Conservation (phyloP, 2,113 vertebrate species). For the Perognathus longimembris region DNA sequence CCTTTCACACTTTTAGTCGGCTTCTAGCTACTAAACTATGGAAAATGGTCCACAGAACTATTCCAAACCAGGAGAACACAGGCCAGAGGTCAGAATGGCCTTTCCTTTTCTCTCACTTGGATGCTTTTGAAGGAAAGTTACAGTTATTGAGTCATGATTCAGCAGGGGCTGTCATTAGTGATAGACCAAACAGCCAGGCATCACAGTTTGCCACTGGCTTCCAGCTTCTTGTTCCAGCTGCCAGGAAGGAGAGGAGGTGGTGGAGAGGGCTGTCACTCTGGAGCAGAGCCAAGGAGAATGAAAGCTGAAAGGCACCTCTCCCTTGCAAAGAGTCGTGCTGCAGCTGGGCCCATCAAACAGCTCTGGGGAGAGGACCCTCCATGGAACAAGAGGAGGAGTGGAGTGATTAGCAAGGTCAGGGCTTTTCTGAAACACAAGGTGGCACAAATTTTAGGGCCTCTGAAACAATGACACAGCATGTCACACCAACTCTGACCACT, state of each 20-base stretch:
- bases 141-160: conserved; percentile 51
- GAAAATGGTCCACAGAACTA: neutral
- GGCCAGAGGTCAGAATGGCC: neutral
- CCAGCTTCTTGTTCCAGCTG: conserved; percentile 67
- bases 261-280: neutral
- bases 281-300: conserved; percentile 23
- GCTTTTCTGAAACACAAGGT: neutral
- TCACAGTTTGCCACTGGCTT: conserved; percentile 57
- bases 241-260: neutral
- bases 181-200: conserved; percentile 37
- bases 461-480: neutral
- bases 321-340: conserved; percentile 1
- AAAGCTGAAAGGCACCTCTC: conserved; percentile 12
- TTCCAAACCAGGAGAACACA: neutral
- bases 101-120: conserved; percentile 16
- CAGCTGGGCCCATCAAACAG: neutral
- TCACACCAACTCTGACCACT: neutral
- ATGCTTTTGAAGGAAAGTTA: neutral
- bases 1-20: neutral
- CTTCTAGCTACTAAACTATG: neutral
- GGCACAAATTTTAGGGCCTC: neutral
- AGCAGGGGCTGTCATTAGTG: conserved; percentile 36
- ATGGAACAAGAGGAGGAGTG: neutral
- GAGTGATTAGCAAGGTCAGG: neutral
- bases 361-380: neutral